Conservation (phyloP, 2,888 invertebrate genomes). For the Drosophila kanekoi region DNA sequence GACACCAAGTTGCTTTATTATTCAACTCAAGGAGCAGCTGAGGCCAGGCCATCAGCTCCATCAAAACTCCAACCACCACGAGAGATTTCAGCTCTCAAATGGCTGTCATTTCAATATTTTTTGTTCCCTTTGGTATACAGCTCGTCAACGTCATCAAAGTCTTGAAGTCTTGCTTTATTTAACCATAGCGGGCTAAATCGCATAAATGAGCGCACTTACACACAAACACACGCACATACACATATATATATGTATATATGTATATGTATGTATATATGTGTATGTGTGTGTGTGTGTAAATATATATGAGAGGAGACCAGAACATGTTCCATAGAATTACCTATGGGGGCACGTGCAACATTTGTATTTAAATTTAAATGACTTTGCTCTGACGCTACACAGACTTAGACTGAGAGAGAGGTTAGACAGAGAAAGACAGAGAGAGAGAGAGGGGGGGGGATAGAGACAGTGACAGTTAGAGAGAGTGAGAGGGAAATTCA, state of each 20-base stretch:
- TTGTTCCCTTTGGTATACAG: slow-evolving; percentile 16
- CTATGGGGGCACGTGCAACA: slow-evolving; percentile 71
- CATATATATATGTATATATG: background rate
- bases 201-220: slow-evolving; percentile 69
- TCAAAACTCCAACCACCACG: background rate
- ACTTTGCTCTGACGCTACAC: slow-evolving; percentile 37
- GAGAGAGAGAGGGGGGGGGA: slow-evolving; percentile 7
- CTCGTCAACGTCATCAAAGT: slow-evolving; percentile 50
- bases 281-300: background rate
- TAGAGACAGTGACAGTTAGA: background rate
- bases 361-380: slow-evolving; percentile 81
- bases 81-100: slow-evolving; percentile 43
- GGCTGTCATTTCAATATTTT: slow-evolving; percentile 51
- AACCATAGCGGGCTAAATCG: slow-evolving; percentile 73
- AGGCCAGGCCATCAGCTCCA: background rate
- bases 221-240: slow-evolving; percentile 6
- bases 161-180: slow-evolving; percentile 73
- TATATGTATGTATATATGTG: background rate
- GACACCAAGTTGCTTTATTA: slow-evolving; percentile 74
- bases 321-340: slow-evolving; percentile 49
- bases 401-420: background rate
- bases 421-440: background rate
- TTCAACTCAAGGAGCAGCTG: slow-evolving; percentile 29
- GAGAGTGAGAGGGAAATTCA: slow-evolving; percentile 19
- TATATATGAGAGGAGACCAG: slow-evolving; percentile 6